These are phyloP conservation scores for Bombycilla garrulus DNA, from an alignment of 2,113 vertebrate species.

Conservation along the genomic window DNA sequence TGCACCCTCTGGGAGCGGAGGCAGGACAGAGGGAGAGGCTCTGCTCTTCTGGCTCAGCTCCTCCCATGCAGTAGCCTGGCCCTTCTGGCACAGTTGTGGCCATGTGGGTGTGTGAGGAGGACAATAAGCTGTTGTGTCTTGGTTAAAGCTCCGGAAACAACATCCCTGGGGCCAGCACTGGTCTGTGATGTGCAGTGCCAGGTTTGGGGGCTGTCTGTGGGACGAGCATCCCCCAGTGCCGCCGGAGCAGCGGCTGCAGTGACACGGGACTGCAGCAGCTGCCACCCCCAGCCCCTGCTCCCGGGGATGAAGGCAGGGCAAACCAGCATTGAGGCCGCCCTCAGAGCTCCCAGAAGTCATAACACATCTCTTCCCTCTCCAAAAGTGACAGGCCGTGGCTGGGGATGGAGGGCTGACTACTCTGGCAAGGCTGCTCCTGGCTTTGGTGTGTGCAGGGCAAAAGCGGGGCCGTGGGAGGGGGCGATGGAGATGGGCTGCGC, in stretches of 20 bases:
- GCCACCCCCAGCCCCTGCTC: neutral
- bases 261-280: fast-evolving
- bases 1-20: fast-evolving
- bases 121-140: neutral
- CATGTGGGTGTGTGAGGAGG: neutral
- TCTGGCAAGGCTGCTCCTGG: neutral
- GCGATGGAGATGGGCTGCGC: neutral
- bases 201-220: neutral
- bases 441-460: neutral
- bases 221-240: fast-evolving
- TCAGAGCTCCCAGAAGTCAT: neutral
- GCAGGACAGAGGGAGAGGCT: neutral
- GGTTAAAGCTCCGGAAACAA: neutral
- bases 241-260: fast-evolving
- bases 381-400: fast-evolving
- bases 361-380: neutral
- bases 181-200: neutral
- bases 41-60: neutral
- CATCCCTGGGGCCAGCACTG: fast-evolving
- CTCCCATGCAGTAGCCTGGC: neutral
- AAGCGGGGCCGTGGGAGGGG: neutral
- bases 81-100: neutral
- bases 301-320: neutral
- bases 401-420: neutral
- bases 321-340: fast-evolving